Evolutionary conservation across 2,888 invertebrate species (phyloP), one percentile per base, ranked within the genome.

Genomic region (Hoplodrina blanda): DNA sequence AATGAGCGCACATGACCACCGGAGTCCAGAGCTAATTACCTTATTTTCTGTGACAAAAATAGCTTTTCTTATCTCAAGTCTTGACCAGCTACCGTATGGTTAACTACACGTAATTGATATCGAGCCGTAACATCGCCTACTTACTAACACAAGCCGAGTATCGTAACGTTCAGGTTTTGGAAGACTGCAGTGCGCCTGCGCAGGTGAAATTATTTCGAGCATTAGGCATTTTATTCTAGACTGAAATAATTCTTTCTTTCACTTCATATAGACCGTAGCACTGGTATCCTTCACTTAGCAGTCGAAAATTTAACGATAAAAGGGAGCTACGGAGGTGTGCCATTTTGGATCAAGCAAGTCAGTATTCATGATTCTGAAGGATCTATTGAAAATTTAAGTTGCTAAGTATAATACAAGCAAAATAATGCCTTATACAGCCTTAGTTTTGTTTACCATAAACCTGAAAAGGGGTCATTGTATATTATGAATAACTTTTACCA

Each of bases 31-130:
- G 93, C 92, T 90, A 90, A 89, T 89, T 89, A 91, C 89, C 89
- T 92, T 93, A 90, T 88, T 88, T 90, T 91, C 90, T 89, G 92
- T 95, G 95, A 93, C 93, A 96, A 96, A 96, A 96, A 95, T 96
- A 96, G 91, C 93, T 90, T 94, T 88, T 91, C 92, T 94, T 93
- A 92, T 89, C 82, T 85, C 88, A 90, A 91, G 80, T 90, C 88
- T 87, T 89, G 88, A 85, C 89, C 87, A 84, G 84, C 89, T 90
- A 91, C 85, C 90, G 84, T 90, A 88, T 86, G 90, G 90, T 91
- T 91, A 92, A 89, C 88, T 90, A 92, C 88, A 91, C 86, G 87
- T 94, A 93, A 94, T 94, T 93, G 94, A 93, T 93, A 93, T 94
- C 90, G 89, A 89, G 90, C 92, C 91, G 86, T 89, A 88, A 89